Evolutionary conservation across 2,888 invertebrate genomes (phyloP), one percentile per base, ranked within the genome.

Genomic region (Antheraea yamamai): DNA sequence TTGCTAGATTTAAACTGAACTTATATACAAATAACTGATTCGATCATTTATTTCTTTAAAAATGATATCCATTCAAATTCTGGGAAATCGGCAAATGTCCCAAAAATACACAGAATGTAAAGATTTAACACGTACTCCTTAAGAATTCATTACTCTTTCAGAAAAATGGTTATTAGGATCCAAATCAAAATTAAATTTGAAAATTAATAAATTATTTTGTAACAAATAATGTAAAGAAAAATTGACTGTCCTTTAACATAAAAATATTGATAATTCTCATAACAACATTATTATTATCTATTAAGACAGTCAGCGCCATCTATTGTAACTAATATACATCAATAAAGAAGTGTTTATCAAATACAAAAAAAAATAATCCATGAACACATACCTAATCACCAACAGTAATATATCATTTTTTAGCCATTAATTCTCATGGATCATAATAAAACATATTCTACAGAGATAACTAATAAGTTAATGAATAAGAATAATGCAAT

Each of bases 221-320:
- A 30, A 30, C 30, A 30, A 30, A 30, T 30, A 30, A 30, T 1
- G 30, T 47, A 47, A 47, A 47, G 12, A 47, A 16, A 55, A 1
- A 18, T 55, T 55, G 4, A 6, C 10, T 58, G 58, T 58, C 4
- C 4, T 58, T 51, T 51, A 72, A 23, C n/a, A 58, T 1, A 64
- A 64, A 4, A 64, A 26, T 47, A 47, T 10, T 12, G 47, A 47
- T 47, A 47, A 47, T 4, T 12, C 1, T 26, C 64, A 64, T 23
- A 64, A 64, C 16, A 26, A 64, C 3, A 26, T 18, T 39, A 47
- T 66, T 10, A 51, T 52, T 10, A 64, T 74, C 4, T 10, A 51
- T 26, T 74, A 51, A 23, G 7, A 85, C 88, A 79, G 74, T 75
- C 77, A 89, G 84, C 89, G 89, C 90, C 90, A 89, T 89, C 89